phyloP scores from a whole-genome alignment of 2,797 vertebrate species.

The Helicolenus hilgendorfi region DNA sequence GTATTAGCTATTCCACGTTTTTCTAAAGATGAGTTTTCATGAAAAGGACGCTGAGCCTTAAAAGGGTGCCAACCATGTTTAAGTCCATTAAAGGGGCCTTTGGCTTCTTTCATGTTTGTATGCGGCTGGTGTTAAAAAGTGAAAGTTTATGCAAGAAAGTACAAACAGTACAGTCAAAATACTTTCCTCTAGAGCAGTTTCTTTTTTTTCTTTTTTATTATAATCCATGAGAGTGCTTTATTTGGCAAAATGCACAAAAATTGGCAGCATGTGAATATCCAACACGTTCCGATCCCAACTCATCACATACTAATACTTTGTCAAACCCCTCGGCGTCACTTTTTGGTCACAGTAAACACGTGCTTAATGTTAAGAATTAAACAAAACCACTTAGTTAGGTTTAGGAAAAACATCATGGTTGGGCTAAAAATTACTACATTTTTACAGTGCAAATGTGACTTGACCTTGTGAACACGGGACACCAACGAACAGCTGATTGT shows the following conservation, averaged over 20 bases:
- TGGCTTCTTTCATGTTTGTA: not conserved
- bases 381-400: too few relatives aligned
- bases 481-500: too few relatives aligned
- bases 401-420: too few relatives aligned
- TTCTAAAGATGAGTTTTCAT: not conserved
- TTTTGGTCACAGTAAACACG: accelerated
- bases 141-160: not conserved
- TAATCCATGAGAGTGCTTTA: not conserved
- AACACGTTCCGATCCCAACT: too few relatives aligned
- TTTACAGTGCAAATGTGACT: too few relatives aligned
- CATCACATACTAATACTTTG: too few relatives aligned
- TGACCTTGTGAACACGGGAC: too few relatives aligned
- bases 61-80: not conserved
- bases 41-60: not conserved
- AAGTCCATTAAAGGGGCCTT: not conserved
- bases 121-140: not conserved
- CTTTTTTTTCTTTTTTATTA: not conserved
- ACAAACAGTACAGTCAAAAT: not conserved
- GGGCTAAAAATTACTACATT: too few relatives aligned
- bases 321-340: too few relatives aligned
- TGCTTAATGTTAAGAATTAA: too few relatives aligned
- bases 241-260: not conserved
- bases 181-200: not conserved
- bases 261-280: not conserved
- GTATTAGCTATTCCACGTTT: not conserved